A percentile compares a stretch with the other conserved stretches of the same genome.
Evolutionary conservation across 35 echinoderm and acorn worm genomes (phyloP).

Genomic region (Apostichopus parvimensis): DNA sequence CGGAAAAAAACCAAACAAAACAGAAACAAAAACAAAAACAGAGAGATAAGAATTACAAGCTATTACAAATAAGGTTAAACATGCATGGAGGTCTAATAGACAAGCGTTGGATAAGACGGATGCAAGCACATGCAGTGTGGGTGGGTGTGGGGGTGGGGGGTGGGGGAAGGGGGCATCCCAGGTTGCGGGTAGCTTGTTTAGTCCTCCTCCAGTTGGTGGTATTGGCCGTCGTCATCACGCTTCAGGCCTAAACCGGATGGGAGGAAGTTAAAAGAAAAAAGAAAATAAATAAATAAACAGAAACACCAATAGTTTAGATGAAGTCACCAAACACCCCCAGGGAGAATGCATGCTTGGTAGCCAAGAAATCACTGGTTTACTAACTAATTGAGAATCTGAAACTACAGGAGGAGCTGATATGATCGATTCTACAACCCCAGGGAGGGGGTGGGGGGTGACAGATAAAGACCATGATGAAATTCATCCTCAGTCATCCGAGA

Average conservation of each 20-base stretch:
- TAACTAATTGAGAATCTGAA: too few relatives aligned
- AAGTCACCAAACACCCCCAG: conserved; percentile 6
- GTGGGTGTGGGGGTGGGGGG: too few relatives aligned
- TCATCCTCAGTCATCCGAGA: too few relatives aligned
- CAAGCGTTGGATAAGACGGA: neutral
- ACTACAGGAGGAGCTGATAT: too few relatives aligned
- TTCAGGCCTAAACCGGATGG: conserved; percentile 5
- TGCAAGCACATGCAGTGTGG: neutral
- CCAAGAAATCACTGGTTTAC: too few relatives aligned
- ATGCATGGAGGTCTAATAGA: neutral
- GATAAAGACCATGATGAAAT: too few relatives aligned
- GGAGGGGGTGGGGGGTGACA: too few relatives aligned
- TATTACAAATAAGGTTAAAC: neutral
- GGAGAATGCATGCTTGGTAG: neutral
- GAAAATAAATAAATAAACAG: neutral
- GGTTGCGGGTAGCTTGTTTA: neutral
- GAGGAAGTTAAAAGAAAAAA: conserved; percentile 16
- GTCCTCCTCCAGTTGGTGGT: conserved; percentile 41
- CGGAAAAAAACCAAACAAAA: too few relatives aligned
- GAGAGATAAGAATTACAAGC: neutral
- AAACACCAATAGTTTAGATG: conserved; percentile 39
- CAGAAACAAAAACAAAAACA: neutral
- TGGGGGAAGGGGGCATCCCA: neutral
- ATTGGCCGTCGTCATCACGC: conserved; percentile 33
- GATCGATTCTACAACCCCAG: too few relatives aligned